These are phyloP conservation scores for Chloroceryle amazona DNA, from an alignment of 2,797 vertebrate genomes.

Conservation along the genomic window DNA sequence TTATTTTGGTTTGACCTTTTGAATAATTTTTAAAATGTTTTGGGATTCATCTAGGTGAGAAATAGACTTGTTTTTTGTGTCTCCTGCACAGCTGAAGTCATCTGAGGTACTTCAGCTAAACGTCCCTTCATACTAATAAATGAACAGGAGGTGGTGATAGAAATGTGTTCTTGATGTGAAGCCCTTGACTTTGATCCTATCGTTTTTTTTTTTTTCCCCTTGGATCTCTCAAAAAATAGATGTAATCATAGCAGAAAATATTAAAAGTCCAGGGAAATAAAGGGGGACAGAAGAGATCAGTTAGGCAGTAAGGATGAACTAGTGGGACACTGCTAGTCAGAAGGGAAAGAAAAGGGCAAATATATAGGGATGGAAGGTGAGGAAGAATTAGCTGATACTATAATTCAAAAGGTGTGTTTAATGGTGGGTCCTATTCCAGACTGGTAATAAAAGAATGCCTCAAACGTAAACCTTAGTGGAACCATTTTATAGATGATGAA, in stretches of 20 bases:
- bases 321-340: background rate
- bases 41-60: background rate
- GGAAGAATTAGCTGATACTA: background rate
- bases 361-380: fast-evolving
- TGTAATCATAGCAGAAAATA: background rate
- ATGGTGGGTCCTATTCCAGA: background rate
- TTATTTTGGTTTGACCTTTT: background rate
- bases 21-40: background rate
- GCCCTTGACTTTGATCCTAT: background rate
- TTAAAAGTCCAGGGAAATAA: background rate
- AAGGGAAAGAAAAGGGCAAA: background rate
- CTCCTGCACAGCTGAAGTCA: background rate
- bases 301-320: background rate
- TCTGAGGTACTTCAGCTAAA: conserved; percentile 24
- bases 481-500: background rate
- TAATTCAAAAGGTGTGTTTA: background rate
- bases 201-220: background rate
- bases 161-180: background rate
- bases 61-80: background rate
- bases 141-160: background rate
- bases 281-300: background rate
- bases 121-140: background rate
- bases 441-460: background rate
- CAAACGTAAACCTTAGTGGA: background rate
- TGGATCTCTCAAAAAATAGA: background rate